These are phyloP conservation scores for Diadumene lineata DNA, from an alignment of 92 coral and sea anemone genomes.

Conservation along the genomic window DNA sequence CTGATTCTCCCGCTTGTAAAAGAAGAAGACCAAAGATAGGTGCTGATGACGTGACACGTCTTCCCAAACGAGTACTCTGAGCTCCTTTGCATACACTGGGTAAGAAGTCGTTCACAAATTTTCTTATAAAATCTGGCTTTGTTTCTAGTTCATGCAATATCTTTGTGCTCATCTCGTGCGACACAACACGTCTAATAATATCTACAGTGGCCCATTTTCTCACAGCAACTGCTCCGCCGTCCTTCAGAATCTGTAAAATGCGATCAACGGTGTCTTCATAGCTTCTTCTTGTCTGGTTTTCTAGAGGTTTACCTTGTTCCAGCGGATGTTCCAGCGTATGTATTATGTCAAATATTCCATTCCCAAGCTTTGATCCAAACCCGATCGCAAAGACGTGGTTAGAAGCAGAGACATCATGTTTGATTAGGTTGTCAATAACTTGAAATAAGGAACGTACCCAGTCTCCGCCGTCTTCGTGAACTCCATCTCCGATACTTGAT, in stretches of 20 bases:
- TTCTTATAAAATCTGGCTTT: constrained; percentile 1
- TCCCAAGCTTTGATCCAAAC: constrained; percentile 23
- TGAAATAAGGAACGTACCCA: constrained; percentile 62
- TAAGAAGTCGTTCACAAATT: constrained; percentile 29
- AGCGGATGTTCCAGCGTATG: neutral
- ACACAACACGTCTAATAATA: neutral
- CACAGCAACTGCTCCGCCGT: constrained; percentile 36
- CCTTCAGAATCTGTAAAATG: constrained; percentile 17
- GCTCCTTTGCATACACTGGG: constrained; percentile 32
- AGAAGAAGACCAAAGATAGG: neutral
- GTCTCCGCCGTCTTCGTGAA: constrained; percentile 33
- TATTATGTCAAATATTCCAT: constrained; percentile 20
- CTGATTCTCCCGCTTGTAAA: neutral
- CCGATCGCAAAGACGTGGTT: constrained; percentile 56
- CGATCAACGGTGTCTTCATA: constrained; percentile 23
- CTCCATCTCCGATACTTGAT: constrained; percentile 28
- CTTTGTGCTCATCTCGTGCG: neutral
- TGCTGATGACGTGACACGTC: neutral
- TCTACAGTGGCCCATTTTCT: constrained; percentile 40
- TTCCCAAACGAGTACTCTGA: neutral
- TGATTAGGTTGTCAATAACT: constrained; percentile 49
- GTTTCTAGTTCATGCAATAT: neutral
- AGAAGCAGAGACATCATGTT: constrained; percentile 48
- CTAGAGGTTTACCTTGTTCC: neutral
- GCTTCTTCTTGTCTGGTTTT: too few relatives aligned